Conservation (phyloP, 64 coral and sea anemone genomes). For the Montipora sp. region DNA sequence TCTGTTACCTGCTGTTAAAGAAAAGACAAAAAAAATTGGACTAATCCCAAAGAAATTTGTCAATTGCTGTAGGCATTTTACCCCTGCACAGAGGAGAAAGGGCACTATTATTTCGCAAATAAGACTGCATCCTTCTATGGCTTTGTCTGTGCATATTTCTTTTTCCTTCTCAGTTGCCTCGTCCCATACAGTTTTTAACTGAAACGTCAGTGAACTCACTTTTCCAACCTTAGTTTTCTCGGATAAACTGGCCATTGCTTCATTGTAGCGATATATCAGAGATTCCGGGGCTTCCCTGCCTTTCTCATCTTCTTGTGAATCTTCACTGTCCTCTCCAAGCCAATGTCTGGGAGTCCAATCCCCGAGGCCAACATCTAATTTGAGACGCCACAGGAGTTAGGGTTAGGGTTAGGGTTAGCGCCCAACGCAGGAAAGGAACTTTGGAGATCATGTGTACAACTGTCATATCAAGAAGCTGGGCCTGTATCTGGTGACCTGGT, state of each 20-base stretch:
- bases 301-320: constrained; percentile 25
- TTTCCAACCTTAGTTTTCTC: constrained; percentile 17
- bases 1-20: too few species aligned
- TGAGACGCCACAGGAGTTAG: not conserved
- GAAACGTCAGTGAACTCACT: constrained; percentile 53
- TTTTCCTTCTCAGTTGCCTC: constrained; percentile 60
- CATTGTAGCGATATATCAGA: constrained; percentile 36
- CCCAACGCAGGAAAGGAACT: constrained; percentile 58
- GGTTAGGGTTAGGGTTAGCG: not conserved
- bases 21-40: too few species aligned
- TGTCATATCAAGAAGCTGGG: not conserved
- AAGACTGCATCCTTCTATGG: constrained; percentile 47
- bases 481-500: not conserved
- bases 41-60: too few species aligned
- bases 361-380: not conserved
- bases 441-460: not conserved
- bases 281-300: constrained; percentile 1
- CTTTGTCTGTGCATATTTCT: constrained; percentile 57
- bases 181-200: constrained; percentile 52
- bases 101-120: constrained; percentile 55
- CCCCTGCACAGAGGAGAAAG: too few species aligned
- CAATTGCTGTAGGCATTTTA: too few species aligned
- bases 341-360: not conserved
- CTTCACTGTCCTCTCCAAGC: not conserved
- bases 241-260: constrained; percentile 55